Conservation (phyloP, 2,113 vertebrate genomes). For the Vulpes vulpes region DNA sequence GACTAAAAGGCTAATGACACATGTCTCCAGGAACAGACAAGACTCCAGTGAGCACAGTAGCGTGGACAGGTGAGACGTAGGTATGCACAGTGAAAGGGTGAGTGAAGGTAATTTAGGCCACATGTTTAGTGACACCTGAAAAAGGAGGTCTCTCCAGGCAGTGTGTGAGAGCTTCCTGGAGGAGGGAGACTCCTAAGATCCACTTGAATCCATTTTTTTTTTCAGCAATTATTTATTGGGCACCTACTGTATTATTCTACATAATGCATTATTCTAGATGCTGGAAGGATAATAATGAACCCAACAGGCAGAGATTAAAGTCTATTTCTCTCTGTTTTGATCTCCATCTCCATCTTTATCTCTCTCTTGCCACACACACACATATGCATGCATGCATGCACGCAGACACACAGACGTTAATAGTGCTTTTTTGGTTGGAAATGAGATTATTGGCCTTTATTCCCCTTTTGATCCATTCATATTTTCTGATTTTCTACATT, state of each 20-base stretch:
- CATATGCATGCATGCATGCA: not conserved
- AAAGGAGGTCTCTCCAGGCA: not conserved
- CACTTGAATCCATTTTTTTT: not conserved
- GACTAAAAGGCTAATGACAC: not conserved
- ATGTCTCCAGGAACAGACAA: not conserved
- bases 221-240: not conserved
- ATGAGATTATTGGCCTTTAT: not conserved
- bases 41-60: fast-evolving
- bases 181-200: too few species aligned
- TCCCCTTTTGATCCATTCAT: not conserved
- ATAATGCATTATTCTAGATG: not conserved
- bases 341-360: not conserved
- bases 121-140: not conserved
- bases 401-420: not conserved
- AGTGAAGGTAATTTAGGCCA: not conserved
- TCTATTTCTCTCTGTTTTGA: too few species aligned
- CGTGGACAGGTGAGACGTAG: not conserved
- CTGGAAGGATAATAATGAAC: not conserved
- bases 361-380: not conserved
- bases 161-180: not conserved
- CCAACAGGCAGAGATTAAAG: not conserved
- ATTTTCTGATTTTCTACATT: constrained; percentile 8
- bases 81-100: not conserved
- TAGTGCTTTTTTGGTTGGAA: not conserved
- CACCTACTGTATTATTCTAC: not conserved